Evolutionary conservation across 2,797 vertebrate species (phyloP), one percentile per base, ranked within the genome.

Genomic region (Mus spretus): DNA sequence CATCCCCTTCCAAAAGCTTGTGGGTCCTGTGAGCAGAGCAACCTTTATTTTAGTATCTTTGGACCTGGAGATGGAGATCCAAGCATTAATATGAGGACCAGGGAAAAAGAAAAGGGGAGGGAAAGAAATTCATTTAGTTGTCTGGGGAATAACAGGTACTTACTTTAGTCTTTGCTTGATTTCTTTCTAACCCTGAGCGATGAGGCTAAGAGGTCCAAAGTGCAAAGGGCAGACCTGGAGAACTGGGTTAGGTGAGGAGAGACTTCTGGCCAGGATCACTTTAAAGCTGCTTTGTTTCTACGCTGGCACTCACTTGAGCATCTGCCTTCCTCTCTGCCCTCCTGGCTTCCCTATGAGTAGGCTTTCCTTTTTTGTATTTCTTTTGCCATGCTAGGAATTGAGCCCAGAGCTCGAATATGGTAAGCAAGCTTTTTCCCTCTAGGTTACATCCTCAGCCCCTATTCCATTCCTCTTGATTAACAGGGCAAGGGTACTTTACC

Each of bases 41-140:
- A 77, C 70, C 24, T 78, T 97, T 95, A 13, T 95, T 90, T 72
- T 83, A 57, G n/a, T 91, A 40, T 89, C 28, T 78, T 94, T 77
- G 85, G 74, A 94, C 57, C 55, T 82, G 44, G 57, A 89, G 34
- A 84, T 31, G 79, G 26, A 79, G 31, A 72, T n/a, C 91, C 47
- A 75, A 87, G 77, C 34, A 95, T 47, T 81, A 37, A 92, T 82
- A 28, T 79, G 34, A 28, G 24, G 57, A 80, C 6, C 81, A 63
- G 26, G 44, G 37, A 90, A 81, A 91, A 28, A 47, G 70, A 67
- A 87, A 93, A n/a, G 20, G 12, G 37, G 7, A 85, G 61, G 67
- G 13, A 55, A 57, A 57, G 1, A 63, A 57, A 40, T 8, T 63
- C 28, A 72, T 86, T 37, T 82, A 37, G 57, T 96, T 59, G 28